Evolutionary conservation across 2,797 vertebrate genomes (phyloP).

Genomic region (Salarias fasciatus): DNA sequence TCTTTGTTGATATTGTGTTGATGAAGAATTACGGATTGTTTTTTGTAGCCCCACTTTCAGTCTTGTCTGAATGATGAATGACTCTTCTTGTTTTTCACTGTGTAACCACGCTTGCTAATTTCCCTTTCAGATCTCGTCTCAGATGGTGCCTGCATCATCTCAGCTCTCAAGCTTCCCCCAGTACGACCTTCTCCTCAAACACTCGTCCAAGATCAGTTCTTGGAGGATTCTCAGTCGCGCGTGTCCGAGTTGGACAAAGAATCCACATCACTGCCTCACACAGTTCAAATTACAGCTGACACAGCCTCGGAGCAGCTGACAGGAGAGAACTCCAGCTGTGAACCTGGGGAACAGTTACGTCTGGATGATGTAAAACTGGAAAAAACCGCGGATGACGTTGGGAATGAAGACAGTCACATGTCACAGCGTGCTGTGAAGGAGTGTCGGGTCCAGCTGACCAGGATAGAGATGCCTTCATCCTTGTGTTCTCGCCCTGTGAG

Average conservation of each 20-base stretch:
- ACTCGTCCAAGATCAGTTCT: not conserved
- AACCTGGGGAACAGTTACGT: not conserved
- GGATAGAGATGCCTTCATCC: not conserved
- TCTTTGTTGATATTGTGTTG: too few relatives aligned
- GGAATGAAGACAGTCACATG: too few relatives aligned
- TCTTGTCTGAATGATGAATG: not conserved
- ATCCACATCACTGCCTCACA: not conserved
- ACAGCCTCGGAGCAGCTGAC: not conserved
- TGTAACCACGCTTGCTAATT: not conserved
- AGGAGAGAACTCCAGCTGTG: not conserved
- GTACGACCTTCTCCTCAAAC: not conserved
- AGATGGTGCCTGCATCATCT: conserved; percentile 50
- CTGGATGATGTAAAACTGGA: not conserved
- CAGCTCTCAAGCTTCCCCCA: conserved; percentile 48
- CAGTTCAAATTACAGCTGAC: not conserved
- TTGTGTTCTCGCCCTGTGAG: conserved; percentile 34
- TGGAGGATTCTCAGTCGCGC: not conserved
- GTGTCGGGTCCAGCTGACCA: conserved; percentile 36
- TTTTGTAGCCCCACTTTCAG: too few relatives aligned
- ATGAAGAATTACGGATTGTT: too few relatives aligned
- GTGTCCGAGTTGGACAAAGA: conserved; percentile 12
- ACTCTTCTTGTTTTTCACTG: not conserved
- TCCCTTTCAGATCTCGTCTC: conserved; percentile 44
- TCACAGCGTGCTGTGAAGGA: not conserved
- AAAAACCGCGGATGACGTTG: not conserved